Percentiles rank a stretch among this genome's conserved stretches.
These are phyloP conservation scores for Boulengeromyrus knoepffleri DNA, from an alignment of 2,113 vertebrate species.

Conservation along the genomic window DNA sequence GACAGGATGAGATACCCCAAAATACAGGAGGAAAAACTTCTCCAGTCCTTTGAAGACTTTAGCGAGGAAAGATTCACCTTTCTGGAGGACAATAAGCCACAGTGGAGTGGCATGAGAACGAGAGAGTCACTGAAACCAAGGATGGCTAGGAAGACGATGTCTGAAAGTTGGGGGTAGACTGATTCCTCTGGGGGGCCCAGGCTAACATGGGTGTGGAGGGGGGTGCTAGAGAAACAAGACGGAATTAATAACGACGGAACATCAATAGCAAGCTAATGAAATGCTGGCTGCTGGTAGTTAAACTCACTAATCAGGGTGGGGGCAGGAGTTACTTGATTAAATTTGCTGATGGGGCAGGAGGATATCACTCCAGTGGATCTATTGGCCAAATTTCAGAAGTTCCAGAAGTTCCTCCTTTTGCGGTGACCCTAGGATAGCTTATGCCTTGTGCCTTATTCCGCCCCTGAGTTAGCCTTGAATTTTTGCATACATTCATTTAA, in stretches of 20 bases:
- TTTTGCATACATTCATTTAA: background rate
- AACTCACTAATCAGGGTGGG: background rate
- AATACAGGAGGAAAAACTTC: background rate
- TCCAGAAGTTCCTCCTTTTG: background rate
- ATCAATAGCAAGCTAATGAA: background rate
- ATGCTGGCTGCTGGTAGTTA: background rate
- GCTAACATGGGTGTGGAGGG: background rate
- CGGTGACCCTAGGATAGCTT: background rate
- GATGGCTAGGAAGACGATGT: background rate
- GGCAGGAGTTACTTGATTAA: background rate
- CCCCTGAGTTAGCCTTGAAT: background rate
- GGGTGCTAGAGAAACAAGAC: background rate
- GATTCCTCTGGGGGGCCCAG: background rate
- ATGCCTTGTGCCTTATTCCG: background rate
- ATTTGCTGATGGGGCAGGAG: background rate
- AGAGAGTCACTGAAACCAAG: background rate
- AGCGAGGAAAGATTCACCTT: background rate
- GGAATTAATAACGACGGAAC: background rate
- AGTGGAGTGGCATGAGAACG: background rate
- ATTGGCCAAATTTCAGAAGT: background rate
- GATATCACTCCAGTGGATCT: background rate
- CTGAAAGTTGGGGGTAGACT: background rate
- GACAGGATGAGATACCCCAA: background rate
- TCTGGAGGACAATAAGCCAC: background rate
- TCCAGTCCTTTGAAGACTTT: background rate